Evolutionary conservation across 2,113 vertebrate genomes (phyloP), one percentile per base, ranked within the genome.

Genomic region (Leptocoma aspasia): DNA sequence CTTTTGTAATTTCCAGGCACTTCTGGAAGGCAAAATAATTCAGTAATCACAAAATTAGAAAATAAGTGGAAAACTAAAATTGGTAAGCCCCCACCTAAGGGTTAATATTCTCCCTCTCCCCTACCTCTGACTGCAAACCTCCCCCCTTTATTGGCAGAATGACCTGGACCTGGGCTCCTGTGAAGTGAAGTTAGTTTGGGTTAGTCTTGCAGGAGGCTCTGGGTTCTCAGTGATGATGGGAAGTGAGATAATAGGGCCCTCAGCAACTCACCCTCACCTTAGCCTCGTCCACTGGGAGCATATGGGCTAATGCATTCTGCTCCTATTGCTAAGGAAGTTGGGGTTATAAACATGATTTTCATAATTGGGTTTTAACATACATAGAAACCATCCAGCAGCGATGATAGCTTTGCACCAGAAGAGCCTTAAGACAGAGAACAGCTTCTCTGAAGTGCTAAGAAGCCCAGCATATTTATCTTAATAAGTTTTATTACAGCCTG

Each of bases 401-500:
- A 66, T 93, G 91, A 91, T 79, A 88, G 70, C 86, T 92, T 85
- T 92, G 92, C 66, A 64, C 26, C n/a, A 79, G 83, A 93, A 97
- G 49, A 94, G 83, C 93, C 94, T 85, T 95, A 95, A 97, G 94
- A 96, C 80, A 91, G 91, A 93, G 93, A 95, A 85, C 92, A 90
- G 90, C 78, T 94, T 91, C 90, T 96, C 94, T 82, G 92, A 95
- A 98, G 94, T 96, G 97, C 97, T 97, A 96, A 96, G 95, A 96
- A 96, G 92, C 95, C 82, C 60, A 90, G 87, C 95, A 96, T 96
- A 98, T 98, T 97, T 95, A 97, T 98, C 98, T 98, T 98, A 95
- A 95, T 97, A 98, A 97, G 84, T 98, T 97, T 97, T 98, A 98
- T 97, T 98, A 97, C 96, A 98, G 96, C 94, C 97, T 98, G 97